Base-by-base conservation (phyloP, 2,113 vertebrate genomes). In the Urocitellus parryii region DNA sequence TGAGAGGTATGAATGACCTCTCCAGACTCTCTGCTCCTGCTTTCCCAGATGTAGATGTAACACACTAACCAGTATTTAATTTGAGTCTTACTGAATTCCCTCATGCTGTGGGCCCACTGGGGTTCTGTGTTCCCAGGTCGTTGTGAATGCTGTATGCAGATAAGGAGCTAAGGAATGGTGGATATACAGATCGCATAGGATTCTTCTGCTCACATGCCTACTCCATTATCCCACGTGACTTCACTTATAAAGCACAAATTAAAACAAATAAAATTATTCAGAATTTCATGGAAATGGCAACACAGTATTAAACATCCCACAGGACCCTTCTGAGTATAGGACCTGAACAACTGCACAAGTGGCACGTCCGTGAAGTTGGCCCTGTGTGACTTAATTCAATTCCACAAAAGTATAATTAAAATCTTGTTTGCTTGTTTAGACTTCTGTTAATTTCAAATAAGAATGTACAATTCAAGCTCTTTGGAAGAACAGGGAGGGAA, bases 181-280 rank as follows among this genome's bases (percentile, higher is more conserved):
- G 32, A 11, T 17, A 7, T 3, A 0, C 45, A 9, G 8, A 20
- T 27, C 14, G 5, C 27, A 16, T 5, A 53, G 20, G 9, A 39
- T 48, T 73, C 37, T 61, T 67, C 32, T 79, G 53, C 34, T 67
- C 53, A 17, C 8, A 37, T 2, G 39, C 56, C 24, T 8, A n/a
- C 25, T 34, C 53, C 56, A 34, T 61, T 16, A 39, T 7, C 3
- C n/a, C 51, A 83, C 48, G 1, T 2, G 24, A 63, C 61, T 25
- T 25, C 24, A 63, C 24, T 63, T 63, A 63, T 25, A 63, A 63
- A 63, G 61, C 61, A 25, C 61, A 63, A 10, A 63, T 63, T 63
- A 3, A 27, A 63, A 45, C n/a, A 63, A 63, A 27, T 63, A 63
- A 63, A 63, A 58, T 58, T 20, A 8, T 8, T 58, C 56, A 70